Evolutionary conservation across 2,888 invertebrate species (phyloP).

Genomic region (Parasteatoda lunata): DNA sequence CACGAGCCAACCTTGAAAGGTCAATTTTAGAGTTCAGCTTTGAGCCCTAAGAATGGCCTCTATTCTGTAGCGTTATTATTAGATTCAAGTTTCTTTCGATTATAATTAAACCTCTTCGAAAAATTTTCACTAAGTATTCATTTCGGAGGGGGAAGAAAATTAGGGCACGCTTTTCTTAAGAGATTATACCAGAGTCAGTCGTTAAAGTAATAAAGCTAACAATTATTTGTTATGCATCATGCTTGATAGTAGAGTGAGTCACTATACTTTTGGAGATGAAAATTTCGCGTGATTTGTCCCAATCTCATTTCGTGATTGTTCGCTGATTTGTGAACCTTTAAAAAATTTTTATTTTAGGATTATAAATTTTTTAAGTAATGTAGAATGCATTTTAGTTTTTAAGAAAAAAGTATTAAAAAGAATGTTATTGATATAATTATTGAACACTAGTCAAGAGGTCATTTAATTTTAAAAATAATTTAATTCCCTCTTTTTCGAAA

Average conservation of each 20-base stretch:
- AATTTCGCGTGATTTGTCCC: no score
- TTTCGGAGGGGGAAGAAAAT: conserved; percentile 6
- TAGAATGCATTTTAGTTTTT: no score
- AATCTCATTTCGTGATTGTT: no score
- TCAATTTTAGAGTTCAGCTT: conserved; percentile 13
- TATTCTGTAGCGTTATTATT: not conserved
- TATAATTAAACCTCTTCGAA: conserved; percentile 42
- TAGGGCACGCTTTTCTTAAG: conserved; percentile 18
- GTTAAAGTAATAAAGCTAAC: conserved; percentile 1
- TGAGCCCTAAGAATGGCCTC: conserved; percentile 6
- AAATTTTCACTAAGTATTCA: conserved; percentile 19
- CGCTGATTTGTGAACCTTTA: no score
- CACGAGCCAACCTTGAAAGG: conserved; percentile 38
- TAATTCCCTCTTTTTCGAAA: no score
- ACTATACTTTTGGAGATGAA: not conserved
- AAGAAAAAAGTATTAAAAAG: no score
- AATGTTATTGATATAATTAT: no score
- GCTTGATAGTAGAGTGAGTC: conserved; percentile 2
- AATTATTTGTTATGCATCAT: conserved; percentile 49
- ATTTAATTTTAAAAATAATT: no score
- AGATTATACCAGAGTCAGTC: not conserved
- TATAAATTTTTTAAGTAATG: no score
- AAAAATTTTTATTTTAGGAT: no score
- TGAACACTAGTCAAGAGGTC: no score
- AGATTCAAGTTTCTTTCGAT: conserved; percentile 37